phyloP scores from a whole-genome alignment of 2,888 invertebrate genomes.

The Limnephilus lunatus region DNA sequence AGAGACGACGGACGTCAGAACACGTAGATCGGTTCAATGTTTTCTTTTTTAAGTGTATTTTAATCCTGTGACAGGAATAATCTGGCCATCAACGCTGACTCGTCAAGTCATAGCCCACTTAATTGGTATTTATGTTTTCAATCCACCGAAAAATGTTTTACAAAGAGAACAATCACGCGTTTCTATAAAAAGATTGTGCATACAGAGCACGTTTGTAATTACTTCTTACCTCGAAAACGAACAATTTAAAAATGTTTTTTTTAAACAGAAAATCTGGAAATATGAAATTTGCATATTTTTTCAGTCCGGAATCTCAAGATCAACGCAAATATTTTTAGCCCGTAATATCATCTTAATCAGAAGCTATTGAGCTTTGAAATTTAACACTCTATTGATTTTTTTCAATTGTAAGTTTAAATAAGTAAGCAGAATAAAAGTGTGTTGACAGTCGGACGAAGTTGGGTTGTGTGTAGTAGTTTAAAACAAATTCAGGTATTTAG shows the following conservation, averaged over 20 bases:
- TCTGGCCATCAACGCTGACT: not conserved
- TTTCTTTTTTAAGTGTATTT: not conserved
- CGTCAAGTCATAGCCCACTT: not conserved
- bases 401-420: too few relatives aligned
- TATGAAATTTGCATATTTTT: not conserved
- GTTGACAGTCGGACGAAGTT: not conserved
- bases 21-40: not conserved
- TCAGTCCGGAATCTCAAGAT: not conserved
- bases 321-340: too few relatives aligned
- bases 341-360: too few relatives aligned
- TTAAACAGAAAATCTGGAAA: not conserved
- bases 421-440: not conserved
- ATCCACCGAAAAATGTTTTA: not conserved
- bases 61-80: constrained; percentile 2
- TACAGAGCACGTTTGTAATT: not conserved
- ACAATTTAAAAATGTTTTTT: not conserved
- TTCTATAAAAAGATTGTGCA: not conserved
- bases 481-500: not conserved
- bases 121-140: not conserved
- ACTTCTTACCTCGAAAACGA: not conserved
- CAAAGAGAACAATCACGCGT: not conserved
- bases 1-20: not conserved
- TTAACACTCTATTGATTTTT: too few relatives aligned
- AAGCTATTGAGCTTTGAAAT: too few relatives aligned
- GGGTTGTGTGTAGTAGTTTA: not conserved